phyloP scores from a whole-genome alignment of 2,797 vertebrate species.

The Tiaroga cobitis region DNA sequence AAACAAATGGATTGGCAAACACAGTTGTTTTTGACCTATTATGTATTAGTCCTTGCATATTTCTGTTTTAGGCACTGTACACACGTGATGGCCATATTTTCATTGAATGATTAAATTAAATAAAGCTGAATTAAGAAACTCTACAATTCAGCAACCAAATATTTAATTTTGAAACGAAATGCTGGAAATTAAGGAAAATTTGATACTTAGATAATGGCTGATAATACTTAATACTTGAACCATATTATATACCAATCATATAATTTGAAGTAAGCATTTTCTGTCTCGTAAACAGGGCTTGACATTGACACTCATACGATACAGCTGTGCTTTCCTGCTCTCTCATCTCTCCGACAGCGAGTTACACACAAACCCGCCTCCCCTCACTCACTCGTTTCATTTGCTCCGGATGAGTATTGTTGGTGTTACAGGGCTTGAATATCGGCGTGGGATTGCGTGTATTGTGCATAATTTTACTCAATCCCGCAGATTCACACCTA shows the following conservation, averaged over 20 bases:
- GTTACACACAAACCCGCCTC: too few relatives aligned
- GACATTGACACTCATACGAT: too few relatives aligned
- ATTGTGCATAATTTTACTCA: too few relatives aligned
- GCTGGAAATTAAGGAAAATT: neutral
- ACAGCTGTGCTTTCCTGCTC: too few relatives aligned
- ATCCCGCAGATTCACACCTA: too few relatives aligned
- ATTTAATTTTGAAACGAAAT: neutral
- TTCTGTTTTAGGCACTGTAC: neutral
- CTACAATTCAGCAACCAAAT: neutral
- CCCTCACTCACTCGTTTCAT: too few relatives aligned
- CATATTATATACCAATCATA: neutral
- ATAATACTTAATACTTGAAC: neutral
- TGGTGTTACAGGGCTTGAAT: too few relatives aligned
- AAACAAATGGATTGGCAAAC: slow-evolving; percentile 65
- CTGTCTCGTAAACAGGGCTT: neutral
- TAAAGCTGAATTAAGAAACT: neutral
- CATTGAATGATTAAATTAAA: neutral
- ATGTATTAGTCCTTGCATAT: neutral
- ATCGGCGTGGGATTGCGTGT: too few relatives aligned
- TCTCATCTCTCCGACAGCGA: too few relatives aligned
- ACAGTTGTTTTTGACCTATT: slow-evolving; percentile 44
- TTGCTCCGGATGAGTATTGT: too few relatives aligned
- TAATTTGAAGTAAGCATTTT: neutral
- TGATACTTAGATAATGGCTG: neutral
- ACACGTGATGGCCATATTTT: neutral